A percentile compares a stretch with the other conserved stretches of the same genome.
These are phyloP conservation scores for Spodoptera frugiperda DNA, from an alignment of 1,140 invertebrate species.

Conservation along the genomic window DNA sequence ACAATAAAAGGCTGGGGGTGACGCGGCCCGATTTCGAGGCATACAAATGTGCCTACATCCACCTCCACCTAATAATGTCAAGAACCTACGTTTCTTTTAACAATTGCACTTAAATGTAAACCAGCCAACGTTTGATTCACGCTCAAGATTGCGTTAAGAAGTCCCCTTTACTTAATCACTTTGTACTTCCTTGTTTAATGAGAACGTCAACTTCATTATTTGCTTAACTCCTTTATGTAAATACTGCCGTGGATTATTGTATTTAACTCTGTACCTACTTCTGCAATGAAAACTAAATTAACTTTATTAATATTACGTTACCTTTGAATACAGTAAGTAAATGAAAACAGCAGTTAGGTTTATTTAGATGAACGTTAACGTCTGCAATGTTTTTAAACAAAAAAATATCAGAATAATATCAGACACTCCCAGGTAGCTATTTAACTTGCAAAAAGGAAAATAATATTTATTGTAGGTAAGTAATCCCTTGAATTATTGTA, in stretches of 20 bases:
- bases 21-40: constrained; percentile 62
- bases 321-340: too few species aligned
- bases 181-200: not conserved
- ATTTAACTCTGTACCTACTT: too few species aligned
- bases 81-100: constrained; percentile 38
- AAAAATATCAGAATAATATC: too few species aligned
- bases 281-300: not conserved
- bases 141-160: constrained; percentile 12
- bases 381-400: too few species aligned
- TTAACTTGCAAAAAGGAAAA: too few species aligned
- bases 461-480: too few species aligned
- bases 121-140: constrained; percentile 21
- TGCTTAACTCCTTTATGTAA: constrained; percentile 5
- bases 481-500: not conserved
- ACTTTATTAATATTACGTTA: too few species aligned
- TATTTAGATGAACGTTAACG: too few species aligned
- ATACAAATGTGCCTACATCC: constrained; percentile 55
- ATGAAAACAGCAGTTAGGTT: too few species aligned
- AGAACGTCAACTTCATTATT: not conserved
- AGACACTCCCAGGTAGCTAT: too few species aligned
- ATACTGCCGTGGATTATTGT: not conserved
- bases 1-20: constrained; percentile 72
- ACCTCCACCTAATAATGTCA: constrained; percentile 48
- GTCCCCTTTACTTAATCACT: constrained; percentile 29
- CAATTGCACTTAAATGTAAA: constrained; percentile 29